phyloP scores from a whole-genome alignment of 2,113 vertebrate genomes.

The Ailurus styani region DNA sequence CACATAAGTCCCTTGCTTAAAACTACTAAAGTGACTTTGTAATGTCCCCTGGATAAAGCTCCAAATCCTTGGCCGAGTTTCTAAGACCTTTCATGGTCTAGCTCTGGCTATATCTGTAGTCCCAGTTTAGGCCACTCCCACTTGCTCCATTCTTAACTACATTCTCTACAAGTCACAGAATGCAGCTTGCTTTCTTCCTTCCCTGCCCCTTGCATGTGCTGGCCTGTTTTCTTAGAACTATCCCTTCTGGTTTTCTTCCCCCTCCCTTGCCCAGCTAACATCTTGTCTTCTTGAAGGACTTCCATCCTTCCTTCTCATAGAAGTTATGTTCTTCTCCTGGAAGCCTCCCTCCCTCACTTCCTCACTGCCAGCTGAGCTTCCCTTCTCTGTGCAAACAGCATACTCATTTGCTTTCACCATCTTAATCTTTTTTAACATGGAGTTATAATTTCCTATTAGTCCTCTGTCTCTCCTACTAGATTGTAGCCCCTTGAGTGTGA shows the following conservation, averaged over 20 bases:
- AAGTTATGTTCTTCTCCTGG: background rate
- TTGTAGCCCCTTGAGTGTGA: background rate
- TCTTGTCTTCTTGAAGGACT: background rate
- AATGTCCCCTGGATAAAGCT: background rate
- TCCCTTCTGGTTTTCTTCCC: background rate
- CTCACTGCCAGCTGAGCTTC: background rate
- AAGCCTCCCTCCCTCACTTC: background rate
- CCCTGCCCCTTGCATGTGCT: background rate
- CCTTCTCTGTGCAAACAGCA: background rate
- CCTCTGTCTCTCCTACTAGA: background rate
- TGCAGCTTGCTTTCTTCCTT: background rate
- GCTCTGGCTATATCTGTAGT: background rate
- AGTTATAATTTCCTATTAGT: background rate
- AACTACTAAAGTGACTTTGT: background rate
- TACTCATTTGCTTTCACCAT: background rate
- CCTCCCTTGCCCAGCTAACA: background rate
- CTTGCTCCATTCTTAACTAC: background rate
- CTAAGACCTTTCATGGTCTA: background rate
- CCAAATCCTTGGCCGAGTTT: background rate
- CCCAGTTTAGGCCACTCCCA: background rate
- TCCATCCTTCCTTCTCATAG: background rate
- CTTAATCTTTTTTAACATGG: background rate
- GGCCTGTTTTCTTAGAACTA: background rate
- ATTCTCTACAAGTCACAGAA: background rate
- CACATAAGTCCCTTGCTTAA: background rate